Conservation (phyloP, 2,888 invertebrate species). For the Drosophila affinis region DNA sequence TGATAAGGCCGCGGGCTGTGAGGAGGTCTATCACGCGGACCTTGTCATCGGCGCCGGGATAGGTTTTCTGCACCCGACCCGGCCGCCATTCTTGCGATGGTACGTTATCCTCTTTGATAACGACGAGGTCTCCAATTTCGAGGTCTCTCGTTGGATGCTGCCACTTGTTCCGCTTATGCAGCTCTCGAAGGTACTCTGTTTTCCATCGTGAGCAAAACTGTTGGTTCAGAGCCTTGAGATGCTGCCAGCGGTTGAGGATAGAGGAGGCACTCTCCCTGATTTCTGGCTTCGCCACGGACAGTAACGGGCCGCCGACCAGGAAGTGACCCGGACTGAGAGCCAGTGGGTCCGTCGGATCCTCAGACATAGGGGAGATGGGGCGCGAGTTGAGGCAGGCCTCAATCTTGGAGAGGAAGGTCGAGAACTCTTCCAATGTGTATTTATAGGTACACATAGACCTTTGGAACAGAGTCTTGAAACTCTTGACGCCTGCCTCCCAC, state of each 20-base stretch:
- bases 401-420: neutral
- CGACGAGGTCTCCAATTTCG: too few relatives aligned
- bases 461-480: too few relatives aligned
- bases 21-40: neutral
- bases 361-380: neutral
- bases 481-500: too few relatives aligned
- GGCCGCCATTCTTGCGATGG: neutral
- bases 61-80: neutral
- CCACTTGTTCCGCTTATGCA: too few relatives aligned
- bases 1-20: neutral
- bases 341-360: neutral
- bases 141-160: too few relatives aligned
- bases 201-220: too few relatives aligned
- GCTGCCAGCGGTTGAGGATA: neutral
- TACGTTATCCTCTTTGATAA: neutral
- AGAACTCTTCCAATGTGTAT: slow-evolving; percentile 2
- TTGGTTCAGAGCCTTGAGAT: neutral
- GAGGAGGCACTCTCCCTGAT: too few relatives aligned
- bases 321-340: neutral
- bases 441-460: neutral
- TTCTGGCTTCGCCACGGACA: neutral
- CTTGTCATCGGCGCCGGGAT: neutral
- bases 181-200: too few relatives aligned
- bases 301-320: neutral
- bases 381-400: neutral